These are phyloP conservation scores for Diacarnus erythraeanus DNA, from an alignment of 37 sponge, comb jelly and placozoan genomes.

Conservation along the genomic window DNA sequence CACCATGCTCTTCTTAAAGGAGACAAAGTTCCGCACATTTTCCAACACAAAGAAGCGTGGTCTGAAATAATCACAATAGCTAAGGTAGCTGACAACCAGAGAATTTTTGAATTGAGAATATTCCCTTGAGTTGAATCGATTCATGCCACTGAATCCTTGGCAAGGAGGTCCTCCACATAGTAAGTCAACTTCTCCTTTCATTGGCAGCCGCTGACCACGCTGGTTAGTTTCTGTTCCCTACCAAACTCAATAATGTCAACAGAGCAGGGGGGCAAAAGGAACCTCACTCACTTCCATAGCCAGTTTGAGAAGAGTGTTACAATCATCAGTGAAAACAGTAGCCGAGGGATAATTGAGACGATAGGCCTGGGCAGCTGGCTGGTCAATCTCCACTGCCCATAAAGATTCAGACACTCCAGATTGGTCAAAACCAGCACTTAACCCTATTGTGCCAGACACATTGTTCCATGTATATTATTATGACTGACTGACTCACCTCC, in stretches of 20 bases:
- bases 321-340: slow-evolving; percentile 92
- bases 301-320: slow-evolving; percentile 73
- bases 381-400: slow-evolving; percentile 90
- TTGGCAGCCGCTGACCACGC: slow-evolving; percentile 73
- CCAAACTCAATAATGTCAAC: background rate
- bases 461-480: background rate
- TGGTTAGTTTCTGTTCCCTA: slow-evolving; percentile 63
- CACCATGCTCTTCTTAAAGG: slow-evolving; percentile 90
- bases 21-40: slow-evolving; percentile 96
- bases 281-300: slow-evolving; percentile 75
- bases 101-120: slow-evolving; percentile 95
- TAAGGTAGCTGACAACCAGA: slow-evolving; percentile 81
- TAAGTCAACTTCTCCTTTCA: slow-evolving; percentile 88
- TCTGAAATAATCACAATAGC: slow-evolving; percentile 92
- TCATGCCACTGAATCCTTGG: slow-evolving; percentile 96
- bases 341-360: slow-evolving; percentile 50
- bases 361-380: slow-evolving; percentile 85
- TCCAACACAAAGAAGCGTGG: slow-evolving; percentile 88
- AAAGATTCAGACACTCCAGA: slow-evolving; percentile 68
- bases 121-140: slow-evolving; percentile 90
- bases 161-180: slow-evolving; percentile 96
- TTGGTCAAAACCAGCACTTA: slow-evolving; percentile 87
- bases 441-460: slow-evolving; percentile 37
- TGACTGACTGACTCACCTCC: slow-evolving; percentile 56
- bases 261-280: background rate